Evolutionary conservation across 2,797 vertebrate species (phyloP).

Genomic region (Carapus acus): DNA sequence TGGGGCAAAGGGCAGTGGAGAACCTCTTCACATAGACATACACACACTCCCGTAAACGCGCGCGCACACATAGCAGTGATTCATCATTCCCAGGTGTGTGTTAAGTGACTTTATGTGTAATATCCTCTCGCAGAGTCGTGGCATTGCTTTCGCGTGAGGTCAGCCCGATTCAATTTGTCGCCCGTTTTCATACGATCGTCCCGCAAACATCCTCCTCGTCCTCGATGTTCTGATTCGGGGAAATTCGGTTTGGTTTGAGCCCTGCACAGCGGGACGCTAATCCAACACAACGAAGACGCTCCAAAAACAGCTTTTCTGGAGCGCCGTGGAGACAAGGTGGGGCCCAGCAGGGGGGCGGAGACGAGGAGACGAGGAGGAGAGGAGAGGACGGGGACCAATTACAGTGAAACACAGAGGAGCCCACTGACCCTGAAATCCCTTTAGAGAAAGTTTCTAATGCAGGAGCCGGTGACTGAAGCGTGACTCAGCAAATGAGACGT

Average conservation of each 20-base stretch:
- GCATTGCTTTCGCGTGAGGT: not conserved
- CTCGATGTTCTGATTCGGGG: no score
- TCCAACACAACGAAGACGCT: no score
- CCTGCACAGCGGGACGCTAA: no score
- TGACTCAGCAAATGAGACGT: constrained; percentile 26
- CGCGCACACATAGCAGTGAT: not conserved
- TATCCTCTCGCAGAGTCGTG: no score
- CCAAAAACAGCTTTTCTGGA: no score
- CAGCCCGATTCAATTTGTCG: not conserved
- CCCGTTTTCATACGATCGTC: no score
- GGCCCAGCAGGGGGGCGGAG: no score
- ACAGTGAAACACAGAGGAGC: not conserved
- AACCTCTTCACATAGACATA: not conserved
- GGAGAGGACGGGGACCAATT: not conserved
- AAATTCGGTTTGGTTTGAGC: no score
- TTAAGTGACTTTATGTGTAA: not conserved
- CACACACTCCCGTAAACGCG: constrained; percentile 1
- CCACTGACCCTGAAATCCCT: constrained; percentile 5
- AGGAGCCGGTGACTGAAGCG: constrained; percentile 13
- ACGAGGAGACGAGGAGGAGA: no score
- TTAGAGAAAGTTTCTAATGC: constrained; percentile 18
- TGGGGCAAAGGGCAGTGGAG: not conserved
- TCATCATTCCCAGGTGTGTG: not conserved
- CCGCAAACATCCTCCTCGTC: no score
- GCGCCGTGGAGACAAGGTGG: no score